phyloP scores from a whole-genome alignment of 2,888 invertebrate genomes.

The Thecocarcelia acutangulata region DNA sequence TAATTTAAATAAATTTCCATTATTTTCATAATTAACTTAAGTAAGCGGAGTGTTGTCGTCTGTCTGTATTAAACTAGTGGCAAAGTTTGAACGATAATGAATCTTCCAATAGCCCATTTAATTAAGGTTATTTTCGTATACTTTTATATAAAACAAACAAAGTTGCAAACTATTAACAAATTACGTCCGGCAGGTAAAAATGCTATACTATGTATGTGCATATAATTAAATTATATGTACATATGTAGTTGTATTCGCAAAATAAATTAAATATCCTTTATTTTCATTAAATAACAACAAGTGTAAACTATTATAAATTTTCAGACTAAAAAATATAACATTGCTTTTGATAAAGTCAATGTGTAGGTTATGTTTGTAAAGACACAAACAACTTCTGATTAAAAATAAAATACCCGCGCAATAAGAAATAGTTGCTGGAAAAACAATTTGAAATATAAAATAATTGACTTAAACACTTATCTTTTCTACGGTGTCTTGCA shows the following conservation, averaged over 20 bases:
- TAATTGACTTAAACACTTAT: slow-evolving; percentile 24
- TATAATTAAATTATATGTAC: no score
- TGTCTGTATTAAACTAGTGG: background rate
- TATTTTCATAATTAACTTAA: slow-evolving; percentile 20
- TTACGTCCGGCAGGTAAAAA: no score
- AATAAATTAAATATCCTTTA: no score
- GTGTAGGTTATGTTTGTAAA: background rate
- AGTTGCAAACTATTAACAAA: background rate
- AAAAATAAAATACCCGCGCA: background rate
- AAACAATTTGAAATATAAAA: slow-evolving; percentile 36
- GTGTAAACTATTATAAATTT: slow-evolving; percentile 27
- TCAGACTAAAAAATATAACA: background rate
- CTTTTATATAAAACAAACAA: background rate
- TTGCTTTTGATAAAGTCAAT: background rate
- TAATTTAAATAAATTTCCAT: slow-evolving; percentile 42
- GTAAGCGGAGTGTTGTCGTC: background rate
- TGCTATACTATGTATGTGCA: no score
- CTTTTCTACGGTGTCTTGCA: background rate
- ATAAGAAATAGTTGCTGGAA: background rate
- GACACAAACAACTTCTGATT: background rate
- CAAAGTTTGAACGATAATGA: slow-evolving; percentile 10
- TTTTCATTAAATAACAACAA: background rate
- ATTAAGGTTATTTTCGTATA: background rate
- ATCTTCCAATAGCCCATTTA: background rate
- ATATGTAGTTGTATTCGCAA: no score